A percentile compares a stretch with the other conserved stretches of the same genome.
Conservation (phyloP, 1,140 invertebrate genomes). For the Brachionus manjavacas region DNA sequence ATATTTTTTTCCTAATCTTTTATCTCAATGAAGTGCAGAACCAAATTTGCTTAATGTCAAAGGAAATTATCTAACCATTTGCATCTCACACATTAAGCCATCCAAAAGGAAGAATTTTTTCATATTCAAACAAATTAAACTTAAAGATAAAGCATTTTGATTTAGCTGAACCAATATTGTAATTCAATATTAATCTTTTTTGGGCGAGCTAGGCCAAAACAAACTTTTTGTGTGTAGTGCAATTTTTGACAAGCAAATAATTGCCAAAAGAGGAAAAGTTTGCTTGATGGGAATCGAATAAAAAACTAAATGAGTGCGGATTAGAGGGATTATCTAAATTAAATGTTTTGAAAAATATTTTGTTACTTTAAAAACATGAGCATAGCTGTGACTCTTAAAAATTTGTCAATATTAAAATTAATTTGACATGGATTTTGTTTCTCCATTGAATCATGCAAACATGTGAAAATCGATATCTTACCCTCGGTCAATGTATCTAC, state of each 20-base stretch:
- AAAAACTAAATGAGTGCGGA: background rate
- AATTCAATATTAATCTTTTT: conserved; percentile 40
- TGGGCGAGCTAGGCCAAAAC: background rate
- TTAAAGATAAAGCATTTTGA: background rate
- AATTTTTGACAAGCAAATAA: conserved; percentile 41
- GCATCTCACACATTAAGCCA: background rate
- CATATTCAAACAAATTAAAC: background rate
- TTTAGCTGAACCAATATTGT: conserved; percentile 8
- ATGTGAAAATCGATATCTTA: conserved; percentile 17
- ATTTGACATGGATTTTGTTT: conserved; percentile 1
- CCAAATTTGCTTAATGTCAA: conserved; percentile 19
- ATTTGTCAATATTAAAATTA: background rate
- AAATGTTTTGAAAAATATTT: conserved; percentile 8
- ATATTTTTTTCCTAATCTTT: background rate
- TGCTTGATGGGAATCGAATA: background rate
- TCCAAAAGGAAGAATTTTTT: background rate
- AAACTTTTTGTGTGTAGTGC: background rate
- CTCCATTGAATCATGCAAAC: conserved; percentile 7
- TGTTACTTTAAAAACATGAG: conserved; percentile 6
- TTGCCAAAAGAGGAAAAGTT: background rate
- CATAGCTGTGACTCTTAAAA: background rate
- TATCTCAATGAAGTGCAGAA: background rate
- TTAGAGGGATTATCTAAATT: conserved; percentile 21
- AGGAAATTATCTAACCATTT: conserved; percentile 21
- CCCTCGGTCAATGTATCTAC: background rate